Base-by-base conservation (phyloP, 1,140 invertebrate species). In the Pseudomyrmex gracilis region DNA sequence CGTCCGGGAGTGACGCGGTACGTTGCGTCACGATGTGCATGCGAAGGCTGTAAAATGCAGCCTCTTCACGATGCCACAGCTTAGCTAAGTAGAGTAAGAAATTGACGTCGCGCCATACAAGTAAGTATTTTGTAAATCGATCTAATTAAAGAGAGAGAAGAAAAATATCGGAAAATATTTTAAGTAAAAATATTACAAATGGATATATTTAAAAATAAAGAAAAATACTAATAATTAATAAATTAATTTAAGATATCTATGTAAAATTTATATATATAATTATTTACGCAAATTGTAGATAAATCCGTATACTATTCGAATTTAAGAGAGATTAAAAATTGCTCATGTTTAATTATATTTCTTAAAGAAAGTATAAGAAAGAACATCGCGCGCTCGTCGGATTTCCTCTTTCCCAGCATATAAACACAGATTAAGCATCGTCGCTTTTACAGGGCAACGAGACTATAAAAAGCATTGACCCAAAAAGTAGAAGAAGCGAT, bases 391-490 rank as follows among this genome's bases (percentile, higher is more conserved):
- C 2, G 13, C n/a, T 64, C 8, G 13, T 55, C 12, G 51, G 51
- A 67, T 58, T 78, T 68, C 58, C 12, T 34, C 58, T 7, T 34
- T 78, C 68, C 24, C 51, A 78, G 3, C 43, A 8, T 70, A 78
- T 78, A 78, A 78, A 78, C 51, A 64, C 15, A 78, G 64, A 78
- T 78, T 78, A 78, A 68, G 51, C 51, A 78, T 78, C 76, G 64
- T 78, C 20, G 43, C 64, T 78, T 78, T 80, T 80, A 66, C 66
- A 70, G 70, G 20, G 76, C 43, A 70, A 70, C 76, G 64, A 20
- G n/a, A 20, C 55, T 80, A 49, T 80, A 80, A 80, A 80, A 80
- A 80, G 76, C 53, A 80, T 60, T 80, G 66, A 80, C 66, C 76
- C 49, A 80, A 80, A 80, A 80, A 58, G 76, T 80, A 58, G 15